phyloP scores from a whole-genome alignment of 2,797 vertebrate genomes.

The Steatocranus sp. region DNA sequence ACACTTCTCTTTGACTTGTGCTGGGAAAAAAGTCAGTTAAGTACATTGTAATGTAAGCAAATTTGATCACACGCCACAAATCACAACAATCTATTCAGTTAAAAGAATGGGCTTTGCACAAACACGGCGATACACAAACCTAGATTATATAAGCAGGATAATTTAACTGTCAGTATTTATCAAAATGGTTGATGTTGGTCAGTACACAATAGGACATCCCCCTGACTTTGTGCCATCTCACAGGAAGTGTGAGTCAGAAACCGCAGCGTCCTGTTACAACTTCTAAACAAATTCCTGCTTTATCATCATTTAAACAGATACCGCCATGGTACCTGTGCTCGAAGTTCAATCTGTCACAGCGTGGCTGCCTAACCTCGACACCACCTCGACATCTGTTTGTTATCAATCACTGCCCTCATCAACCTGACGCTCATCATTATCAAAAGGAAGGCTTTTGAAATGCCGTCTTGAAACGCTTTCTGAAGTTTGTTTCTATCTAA shows the following conservation, averaged over 20 bases:
- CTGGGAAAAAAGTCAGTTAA: slow-evolving; percentile 31
- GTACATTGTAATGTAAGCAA: slow-evolving; percentile 36
- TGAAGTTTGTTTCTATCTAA: slow-evolving; percentile 58
- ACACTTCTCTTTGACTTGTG: slow-evolving; percentile 12
- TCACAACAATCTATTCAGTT: slow-evolving; percentile 26
- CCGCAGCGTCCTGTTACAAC: not conserved
- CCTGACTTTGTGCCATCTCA: not conserved
- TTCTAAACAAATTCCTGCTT: not conserved
- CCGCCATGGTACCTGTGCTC: not conserved
- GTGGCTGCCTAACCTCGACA: not conserved
- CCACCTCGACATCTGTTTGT: slow-evolving; percentile 42
- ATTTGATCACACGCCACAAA: slow-evolving; percentile 40
- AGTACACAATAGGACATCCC: slow-evolving; percentile 9
- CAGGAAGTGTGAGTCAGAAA: not conserved
- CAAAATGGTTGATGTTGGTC: slow-evolving; percentile 10
- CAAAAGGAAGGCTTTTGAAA: slow-evolving; percentile 41
- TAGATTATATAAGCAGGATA: slow-evolving; percentile 13
- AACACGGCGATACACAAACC: slow-evolving; percentile 36
- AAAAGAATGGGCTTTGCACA: slow-evolving; percentile 29
- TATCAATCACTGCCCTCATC: slow-evolving; percentile 46
- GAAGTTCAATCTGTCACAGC: not conserved
- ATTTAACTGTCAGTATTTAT: slow-evolving; percentile 41
- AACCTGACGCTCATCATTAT: slow-evolving; percentile 50
- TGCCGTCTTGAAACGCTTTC: slow-evolving; percentile 60
- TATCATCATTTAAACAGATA: not conserved